Percentiles rank a stretch among this genome's conserved stretches.
These are phyloP conservation scores for Stenolophus ochropezus DNA, from an alignment of 2,888 invertebrate genomes.

Conservation along the genomic window DNA sequence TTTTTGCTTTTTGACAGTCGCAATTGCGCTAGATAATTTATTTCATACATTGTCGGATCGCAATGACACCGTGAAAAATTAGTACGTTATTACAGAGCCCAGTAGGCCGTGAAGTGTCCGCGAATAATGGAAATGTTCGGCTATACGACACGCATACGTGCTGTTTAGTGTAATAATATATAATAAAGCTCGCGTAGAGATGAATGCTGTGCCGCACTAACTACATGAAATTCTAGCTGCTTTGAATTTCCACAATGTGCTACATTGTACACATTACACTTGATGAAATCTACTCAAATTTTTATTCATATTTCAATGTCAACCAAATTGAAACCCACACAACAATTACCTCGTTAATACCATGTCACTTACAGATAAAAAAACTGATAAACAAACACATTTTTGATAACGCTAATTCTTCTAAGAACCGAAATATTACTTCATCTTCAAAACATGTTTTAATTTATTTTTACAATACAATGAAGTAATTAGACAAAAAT, in stretches of 20 bases:
- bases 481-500: too few relatives aligned
- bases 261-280: slow-evolving; percentile 17
- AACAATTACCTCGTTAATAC: background rate
- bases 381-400: slow-evolving; percentile 12
- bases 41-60: slow-evolving; percentile 59
- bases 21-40: slow-evolving; percentile 58
- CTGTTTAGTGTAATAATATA: slow-evolving; percentile 47
- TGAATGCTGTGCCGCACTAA: slow-evolving; percentile 1
- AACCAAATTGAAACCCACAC: slow-evolving; percentile 3
- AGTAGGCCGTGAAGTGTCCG: slow-evolving; percentile 56
- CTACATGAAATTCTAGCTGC: slow-evolving; percentile 15
- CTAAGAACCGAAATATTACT: too few relatives aligned
- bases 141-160: slow-evolving; percentile 45
- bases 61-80: slow-evolving; percentile 60
- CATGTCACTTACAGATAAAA: slow-evolving; percentile 1
- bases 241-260: slow-evolving; percentile 10
- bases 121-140: slow-evolving; percentile 53
- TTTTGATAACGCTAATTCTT: slow-evolving; percentile 1
- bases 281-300: slow-evolving; percentile 36
- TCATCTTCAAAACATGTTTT: too few relatives aligned
- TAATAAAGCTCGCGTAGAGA: slow-evolving; percentile 19
- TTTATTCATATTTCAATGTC: slow-evolving; percentile 24
- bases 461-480: too few relatives aligned
- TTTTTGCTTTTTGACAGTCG: slow-evolving; percentile 52
- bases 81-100: slow-evolving; percentile 54